Evolutionary conservation across 1,140 invertebrate genomes (phyloP), one percentile per base, ranked within the genome.

Genomic region (Macrotrachela quadricornifera): DNA sequence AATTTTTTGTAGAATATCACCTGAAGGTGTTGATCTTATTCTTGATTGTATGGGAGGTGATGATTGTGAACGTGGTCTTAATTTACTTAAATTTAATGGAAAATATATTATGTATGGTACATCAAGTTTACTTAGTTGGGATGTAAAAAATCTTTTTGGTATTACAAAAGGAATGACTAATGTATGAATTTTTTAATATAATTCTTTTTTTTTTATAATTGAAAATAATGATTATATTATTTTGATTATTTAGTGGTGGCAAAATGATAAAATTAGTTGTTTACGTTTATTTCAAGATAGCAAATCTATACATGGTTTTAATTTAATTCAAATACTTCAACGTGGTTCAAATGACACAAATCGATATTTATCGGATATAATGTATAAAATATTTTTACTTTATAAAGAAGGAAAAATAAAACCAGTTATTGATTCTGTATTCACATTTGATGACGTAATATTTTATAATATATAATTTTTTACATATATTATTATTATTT

Each of bases 241-340:
- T 43, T 44, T n/a, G 47, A 9, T 45, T 10, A 62, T 59, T 46
- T 57, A 72, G 80, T 86, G 83, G 83, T 86, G 82, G 82, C 82
- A 84, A 74, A 81, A 84, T 16, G 83, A 85, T 66, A 86, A 85
- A 70, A 76, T 86, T 44, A 83, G 79, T 10, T 82, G 83, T 1
- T 77, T 85, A 59, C 85, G 85, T 69, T 69, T 87, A 56, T 86
- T 80, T 66, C 83, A 86, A 60, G 83, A 88, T 63, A 87, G 86
- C 71, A 83, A 84, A 69, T 78, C 76, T 45, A 71, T 87, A 44
- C 74, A 78, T 17, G 83, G 83, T 1, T 77, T 88, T 63, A 83
- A 85, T 71, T 73, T 86, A 57, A 78, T 83, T 44, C 80, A 83
- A 65, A 70, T 87, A 61, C 73, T 85, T 65, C 82, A 81, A 68